Evolutionary conservation across 2,797 vertebrate genomes (phyloP).

Genomic region (Pseudotriccus pelzelni): DNA sequence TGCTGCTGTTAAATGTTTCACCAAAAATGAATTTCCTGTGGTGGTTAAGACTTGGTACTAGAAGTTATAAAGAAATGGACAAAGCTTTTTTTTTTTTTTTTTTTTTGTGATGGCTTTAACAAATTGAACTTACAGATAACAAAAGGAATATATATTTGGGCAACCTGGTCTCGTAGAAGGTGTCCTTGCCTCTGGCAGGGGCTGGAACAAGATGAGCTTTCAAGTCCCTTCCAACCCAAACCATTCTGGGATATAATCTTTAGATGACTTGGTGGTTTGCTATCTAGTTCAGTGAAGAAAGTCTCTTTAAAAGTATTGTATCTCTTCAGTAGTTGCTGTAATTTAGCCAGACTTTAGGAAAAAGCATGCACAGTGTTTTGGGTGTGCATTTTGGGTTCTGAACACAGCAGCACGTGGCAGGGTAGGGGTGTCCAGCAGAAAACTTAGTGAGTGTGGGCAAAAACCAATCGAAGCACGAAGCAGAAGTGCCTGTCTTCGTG

Average conservation of each 20-base stretch:
- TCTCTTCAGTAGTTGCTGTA: background rate
- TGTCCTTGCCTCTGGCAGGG: background rate
- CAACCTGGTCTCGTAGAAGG: background rate
- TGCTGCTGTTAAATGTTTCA: background rate
- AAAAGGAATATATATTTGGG: background rate
- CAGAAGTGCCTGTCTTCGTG: background rate
- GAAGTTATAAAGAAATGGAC: background rate
- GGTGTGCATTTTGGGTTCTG: background rate
- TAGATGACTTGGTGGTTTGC: background rate
- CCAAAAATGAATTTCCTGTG: background rate
- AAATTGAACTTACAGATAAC: background rate
- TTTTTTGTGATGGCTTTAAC: background rate
- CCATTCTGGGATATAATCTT: background rate
- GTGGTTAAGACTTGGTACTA: background rate
- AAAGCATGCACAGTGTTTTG: rapidly evolving
- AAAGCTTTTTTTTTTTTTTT: background rate
- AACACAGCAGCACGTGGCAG: rapidly evolving
- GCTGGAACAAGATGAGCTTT: background rate
- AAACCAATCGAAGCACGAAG: background rate
- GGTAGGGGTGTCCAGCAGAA: background rate
- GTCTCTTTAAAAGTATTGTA: background rate
- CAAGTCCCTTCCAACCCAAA: background rate
- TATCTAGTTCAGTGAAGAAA: background rate
- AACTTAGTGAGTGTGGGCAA: background rate
- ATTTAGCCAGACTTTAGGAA: background rate